Evolutionary conservation across 2,797 vertebrate genomes (phyloP), one percentile per base, ranked within the genome.

Genomic region (Echiichthys vipera): DNA sequence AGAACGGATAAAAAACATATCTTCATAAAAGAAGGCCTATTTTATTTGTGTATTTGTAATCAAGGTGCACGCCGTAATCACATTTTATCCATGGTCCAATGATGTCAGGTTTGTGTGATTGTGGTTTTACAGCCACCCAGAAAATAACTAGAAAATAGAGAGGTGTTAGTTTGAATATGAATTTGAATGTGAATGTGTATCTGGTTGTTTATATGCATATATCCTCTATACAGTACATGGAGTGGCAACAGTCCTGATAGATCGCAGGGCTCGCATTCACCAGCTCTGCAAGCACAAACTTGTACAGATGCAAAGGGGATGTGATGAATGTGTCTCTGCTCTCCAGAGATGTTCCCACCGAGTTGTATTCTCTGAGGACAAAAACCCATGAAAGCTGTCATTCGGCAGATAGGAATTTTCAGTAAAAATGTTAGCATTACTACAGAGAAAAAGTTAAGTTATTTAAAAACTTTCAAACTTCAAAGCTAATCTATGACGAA

Each of bases 331-430:
- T 27, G 65, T 74, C 43, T 36, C 5, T 0, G 2, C 65, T 81
- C 71, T 74, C 34, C 29, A 7, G 18, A 70, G 27, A 79, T 65
- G 80, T 71, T 72, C 37, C 50, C 70, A 70, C 24, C 2, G 34
- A 58, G 32, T 70, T 80, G 66, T 62, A 32, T 77, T 81, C 72
- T 78, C 78, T 25, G 39, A 58, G 71, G 84, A 88, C 72, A 69
- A 65, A 78, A 80, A 81, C 65, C 27, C 63, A 70, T 66, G 70
- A 75, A 71, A 77, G 83, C 80, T 78, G 85, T 45, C 74, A n/a
- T 47, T 50, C 39, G 30, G 54, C 47, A 73, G 83, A 86, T 78
- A 81, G 65, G 47, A 50, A 66, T 65, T 75, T 72, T 24, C 58
- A 73, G 65, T 71, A 22, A 77, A n/a, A 79, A 73, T 61, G 42